Base-by-base conservation (phyloP, 2,797 vertebrate species). In the Gorsachius magnificus region DNA sequence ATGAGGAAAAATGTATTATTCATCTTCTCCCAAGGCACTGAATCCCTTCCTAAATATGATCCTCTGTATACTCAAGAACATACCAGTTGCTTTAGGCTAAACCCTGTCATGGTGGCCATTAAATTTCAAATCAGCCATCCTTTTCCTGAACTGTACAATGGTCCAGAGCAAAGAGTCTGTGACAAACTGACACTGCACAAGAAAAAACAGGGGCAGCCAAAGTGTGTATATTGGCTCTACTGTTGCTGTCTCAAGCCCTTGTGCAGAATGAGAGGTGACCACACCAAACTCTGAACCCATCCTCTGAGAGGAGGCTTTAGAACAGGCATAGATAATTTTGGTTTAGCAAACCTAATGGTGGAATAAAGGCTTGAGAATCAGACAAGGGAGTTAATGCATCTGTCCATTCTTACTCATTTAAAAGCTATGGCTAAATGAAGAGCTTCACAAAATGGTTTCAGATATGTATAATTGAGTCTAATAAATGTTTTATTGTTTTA, bases 401-500 rank as follows among this genome's bases (percentile, higher is more conserved):
- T 85, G 12, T 60, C 85, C 1, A 0, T 75, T 74, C 46, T 71
- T 81, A 60, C 18, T 83, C 31, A 56, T 77, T 89, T 83, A 68
- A 95, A 92, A 95, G 38, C 50, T 45, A 58, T 19, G 12, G 57
- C 33, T 87, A 89, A 83, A 72, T 41, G 17, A 89, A 71, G 61
- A 90, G 53, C 24, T 41, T 57, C 64, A 75, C 46, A 83, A 83
- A 85, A 89, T 25, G 13, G n/a, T 56, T 93, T 91, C 75, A 92
- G 65, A 89, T 83, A 78, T 69, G 43, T 78, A 83, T 92, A 92
- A 92, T 16, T 89, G 61, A 87, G 16, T 72, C 69, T 87, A 83
- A 93, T 85, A 93, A 93, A 91, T 76, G 28, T 63, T 96, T 87
- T 35, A 92, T 53, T 61, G 28, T 69, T 95, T 92, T 83, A 81